Percentiles rank a stretch among this genome's conserved stretches.
Evolutionary conservation across 2,888 invertebrate genomes (phyloP).

Genomic region (Protophormia terraenovae): DNA sequence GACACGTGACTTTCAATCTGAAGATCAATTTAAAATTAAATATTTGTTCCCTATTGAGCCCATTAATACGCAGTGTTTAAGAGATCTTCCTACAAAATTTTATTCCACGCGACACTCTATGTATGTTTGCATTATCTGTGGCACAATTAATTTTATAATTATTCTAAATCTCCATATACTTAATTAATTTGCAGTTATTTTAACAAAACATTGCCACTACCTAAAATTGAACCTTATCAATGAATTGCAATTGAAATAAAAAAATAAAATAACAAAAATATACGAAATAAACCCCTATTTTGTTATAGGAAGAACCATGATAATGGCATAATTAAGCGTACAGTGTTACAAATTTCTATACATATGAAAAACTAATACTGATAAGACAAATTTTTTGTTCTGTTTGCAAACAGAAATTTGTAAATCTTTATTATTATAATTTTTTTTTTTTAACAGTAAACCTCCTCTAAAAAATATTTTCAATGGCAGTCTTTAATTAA

Average conservation of each 20-base stretch:
- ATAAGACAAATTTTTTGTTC: constrained; percentile 4
- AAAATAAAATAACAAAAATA: background rate
- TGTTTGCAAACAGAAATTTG: constrained; percentile 1
- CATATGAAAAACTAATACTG: background rate
- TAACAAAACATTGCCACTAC: background rate
- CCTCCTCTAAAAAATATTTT: background rate
- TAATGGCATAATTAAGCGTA: background rate
- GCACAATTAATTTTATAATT: too few species aligned
- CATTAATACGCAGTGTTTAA: too few species aligned
- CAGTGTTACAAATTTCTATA: background rate
- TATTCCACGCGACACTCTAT: too few species aligned
- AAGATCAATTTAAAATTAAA: too few species aligned
- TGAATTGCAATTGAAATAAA: background rate
- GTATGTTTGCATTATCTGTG: too few species aligned
- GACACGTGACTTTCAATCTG: too few species aligned
- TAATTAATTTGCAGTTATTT: background rate
- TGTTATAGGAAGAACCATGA: background rate
- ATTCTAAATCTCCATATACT: too few species aligned
- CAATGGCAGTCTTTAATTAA: constrained; percentile 8
- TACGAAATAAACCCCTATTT: background rate
- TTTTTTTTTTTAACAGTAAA: background rate
- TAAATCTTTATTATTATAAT: background rate
- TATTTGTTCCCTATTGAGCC: too few species aligned
- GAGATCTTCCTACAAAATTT: too few species aligned
- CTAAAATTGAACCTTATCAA: background rate